Base-by-base conservation (phyloP, 2,888 invertebrate species). In the Ametastegia equiseti region DNA sequence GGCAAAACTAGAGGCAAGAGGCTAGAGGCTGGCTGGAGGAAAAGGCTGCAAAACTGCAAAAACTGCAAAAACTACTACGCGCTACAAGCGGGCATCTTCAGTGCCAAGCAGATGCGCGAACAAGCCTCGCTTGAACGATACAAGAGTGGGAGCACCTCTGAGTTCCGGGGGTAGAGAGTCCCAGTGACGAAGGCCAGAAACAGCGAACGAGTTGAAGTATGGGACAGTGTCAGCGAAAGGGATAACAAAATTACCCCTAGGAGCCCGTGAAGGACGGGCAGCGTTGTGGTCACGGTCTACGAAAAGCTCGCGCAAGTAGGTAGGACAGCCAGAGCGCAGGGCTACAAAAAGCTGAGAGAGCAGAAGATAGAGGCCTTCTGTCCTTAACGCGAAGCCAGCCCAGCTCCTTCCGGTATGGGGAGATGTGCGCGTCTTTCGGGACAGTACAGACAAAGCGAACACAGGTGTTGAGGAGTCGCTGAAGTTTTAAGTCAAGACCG, bases 391-490 rank as follows among this genome's bases (percentile, higher is more conserved):
- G 47, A 2, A 71, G 71, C 45, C 71, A 71, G 5, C 47, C 47
- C 1, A 71, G 47, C 39, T 33, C 30, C 39, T 19, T 45, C 1
- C 71, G 71, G n/a, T 45, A 71, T 9, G 45, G 47, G 4, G 71
- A 11, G 30, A 47, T 71, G 9, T 71, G 71, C 23, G 45, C 71
- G 19, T 71, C 47, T 1, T 23, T 23, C 1, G 30, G 45, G 13
- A 71, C 27, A 45, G 30, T 45, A 15, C 45, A 71, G 1, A 71
- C 47, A 45, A 47, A 47, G 13, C 71, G 42, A 11, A 71, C n/a
- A n/a, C 45, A 45, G 47, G 30, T 71, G 3, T 50, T 75, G 2
- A 75, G 19, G 15, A 50, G 75, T n/a, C 33, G 75, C 19, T 75
- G 57, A n/a, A 75, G 75, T 33, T 75, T 33, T 5, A 11, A 7